These are phyloP conservation scores for Lepisosteus osseus DNA, from an alignment of 2,113 vertebrate genomes.

Conservation along the genomic window DNA sequence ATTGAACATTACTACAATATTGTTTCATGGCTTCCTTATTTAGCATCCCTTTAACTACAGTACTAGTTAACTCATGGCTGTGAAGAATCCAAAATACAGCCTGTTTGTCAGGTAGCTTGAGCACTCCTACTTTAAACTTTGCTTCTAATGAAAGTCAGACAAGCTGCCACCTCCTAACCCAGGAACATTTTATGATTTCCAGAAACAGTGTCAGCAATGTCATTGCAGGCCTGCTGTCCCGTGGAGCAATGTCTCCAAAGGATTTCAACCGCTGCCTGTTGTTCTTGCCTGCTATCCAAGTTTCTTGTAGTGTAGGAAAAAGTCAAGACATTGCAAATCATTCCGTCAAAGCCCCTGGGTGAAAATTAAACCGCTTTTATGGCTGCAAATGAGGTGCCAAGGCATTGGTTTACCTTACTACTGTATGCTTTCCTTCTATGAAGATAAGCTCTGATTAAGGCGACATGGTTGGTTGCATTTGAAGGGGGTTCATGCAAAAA, in stretches of 20 bases:
- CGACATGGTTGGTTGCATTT: slow-evolving; percentile 61
- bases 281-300: slow-evolving; percentile 1
- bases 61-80: too few species aligned
- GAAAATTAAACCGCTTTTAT: slow-evolving; percentile 1
- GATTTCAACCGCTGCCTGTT: background rate
- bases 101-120: too few species aligned
- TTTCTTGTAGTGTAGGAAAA: background rate
- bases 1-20: too few species aligned
- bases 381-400: slow-evolving; percentile 43
- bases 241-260: background rate
- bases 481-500: slow-evolving; percentile 34
- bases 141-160: background rate
- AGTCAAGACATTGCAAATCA: slow-evolving; percentile 2
- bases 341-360: slow-evolving; percentile 2
- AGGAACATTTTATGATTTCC: slow-evolving; percentile 2
- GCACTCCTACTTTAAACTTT: background rate
- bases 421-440: slow-evolving; percentile 51
- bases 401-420: slow-evolving; percentile 34
- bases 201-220: background rate
- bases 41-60: too few species aligned
- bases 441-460: slow-evolving; percentile 51
- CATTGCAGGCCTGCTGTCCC: background rate
- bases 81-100: too few species aligned
- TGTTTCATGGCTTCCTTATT: too few species aligned
- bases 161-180: background rate